These are phyloP conservation scores for Hippocampus abdominalis DNA, from an alignment of 2,113 vertebrate species.

Conservation along the genomic window DNA sequence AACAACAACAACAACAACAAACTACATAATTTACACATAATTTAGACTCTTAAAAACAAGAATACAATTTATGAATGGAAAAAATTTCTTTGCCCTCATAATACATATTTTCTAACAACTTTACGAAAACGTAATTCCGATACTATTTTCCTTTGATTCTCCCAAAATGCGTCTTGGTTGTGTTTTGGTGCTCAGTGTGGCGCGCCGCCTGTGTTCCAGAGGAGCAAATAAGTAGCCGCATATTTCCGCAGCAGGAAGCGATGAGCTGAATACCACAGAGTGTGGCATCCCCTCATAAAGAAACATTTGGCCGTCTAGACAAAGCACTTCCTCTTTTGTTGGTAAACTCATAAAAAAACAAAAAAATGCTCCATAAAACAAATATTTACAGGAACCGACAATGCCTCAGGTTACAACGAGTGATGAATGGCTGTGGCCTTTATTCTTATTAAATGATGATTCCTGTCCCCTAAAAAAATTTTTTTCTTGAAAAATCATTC, in stretches of 20 bases:
- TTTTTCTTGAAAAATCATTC: too few relatives aligned
- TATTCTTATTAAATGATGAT: too few relatives aligned
- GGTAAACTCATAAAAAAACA: slow-evolving; percentile 71
- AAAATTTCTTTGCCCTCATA: too few relatives aligned
- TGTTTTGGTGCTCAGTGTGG: neutral
- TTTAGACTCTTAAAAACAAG: too few relatives aligned
- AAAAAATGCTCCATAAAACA: slow-evolving; percentile 62
- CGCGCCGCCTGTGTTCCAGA: slow-evolving; percentile 30
- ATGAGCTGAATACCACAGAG: neutral
- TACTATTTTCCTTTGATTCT: neutral
- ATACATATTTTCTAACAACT: too few relatives aligned
- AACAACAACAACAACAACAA: neutral
- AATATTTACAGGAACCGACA: slow-evolving; percentile 59
- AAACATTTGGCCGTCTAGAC: slow-evolving; percentile 72
- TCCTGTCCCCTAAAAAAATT: too few relatives aligned
- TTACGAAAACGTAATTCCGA: too few relatives aligned
- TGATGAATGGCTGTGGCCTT: too few relatives aligned
- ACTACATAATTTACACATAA: neutral
- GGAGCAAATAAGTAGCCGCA: slow-evolving; percentile 39
- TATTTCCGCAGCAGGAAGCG: slow-evolving; percentile 32
- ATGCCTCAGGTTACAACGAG: too few relatives aligned
- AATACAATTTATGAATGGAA: too few relatives aligned
- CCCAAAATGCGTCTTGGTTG: neutral
- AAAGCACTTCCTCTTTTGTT: slow-evolving; percentile 72
- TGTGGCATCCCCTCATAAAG: slow-evolving; percentile 62